These are phyloP conservation scores for Trilocha varians DNA, from an alignment of 2,888 invertebrate species.

Conservation along the genomic window DNA sequence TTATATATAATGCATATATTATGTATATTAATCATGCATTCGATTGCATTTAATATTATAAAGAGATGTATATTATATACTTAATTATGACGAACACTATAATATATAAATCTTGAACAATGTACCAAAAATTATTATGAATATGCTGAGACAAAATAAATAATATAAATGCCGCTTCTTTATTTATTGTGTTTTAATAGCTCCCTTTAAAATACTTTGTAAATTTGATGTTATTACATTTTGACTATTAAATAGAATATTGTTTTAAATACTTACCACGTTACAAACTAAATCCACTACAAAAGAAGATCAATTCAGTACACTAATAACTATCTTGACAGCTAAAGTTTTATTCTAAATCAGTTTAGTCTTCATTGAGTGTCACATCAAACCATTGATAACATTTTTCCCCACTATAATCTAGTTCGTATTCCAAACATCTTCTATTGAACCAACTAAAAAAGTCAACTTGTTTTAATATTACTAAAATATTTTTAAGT, in stretches of 20 bases:
- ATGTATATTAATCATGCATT: slow-evolving; percentile 67
- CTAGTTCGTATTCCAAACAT: slow-evolving; percentile 44
- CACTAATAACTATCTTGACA: not conserved
- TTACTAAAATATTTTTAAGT: not conserved
- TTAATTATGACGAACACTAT: slow-evolving; percentile 55
- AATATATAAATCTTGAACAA: slow-evolving; percentile 63
- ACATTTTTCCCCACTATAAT: slow-evolving; percentile 27
- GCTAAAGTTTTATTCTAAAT: not conserved
- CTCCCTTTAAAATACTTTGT: slow-evolving; percentile 21
- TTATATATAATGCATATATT: slow-evolving; percentile 56
- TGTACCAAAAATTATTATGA: slow-evolving; percentile 57
- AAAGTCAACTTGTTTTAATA: no score
- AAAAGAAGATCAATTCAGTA: no score
- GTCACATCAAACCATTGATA: slow-evolving; percentile 58
- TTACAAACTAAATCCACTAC: no score
- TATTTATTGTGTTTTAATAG: slow-evolving; percentile 60
- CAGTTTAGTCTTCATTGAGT: not conserved
- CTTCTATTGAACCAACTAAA: slow-evolving; percentile 18
- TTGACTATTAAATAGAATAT: not conserved
- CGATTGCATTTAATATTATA: slow-evolving; percentile 47
- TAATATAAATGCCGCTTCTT: slow-evolving; percentile 72
- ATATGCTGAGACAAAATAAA: slow-evolving; percentile 68
- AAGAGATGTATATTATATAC: slow-evolving; percentile 65
- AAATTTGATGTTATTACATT: slow-evolving; percentile 1
- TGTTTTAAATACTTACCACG: no score